Conservation (phyloP, 1,140 invertebrate species). For the Watersipora subatra region DNA sequence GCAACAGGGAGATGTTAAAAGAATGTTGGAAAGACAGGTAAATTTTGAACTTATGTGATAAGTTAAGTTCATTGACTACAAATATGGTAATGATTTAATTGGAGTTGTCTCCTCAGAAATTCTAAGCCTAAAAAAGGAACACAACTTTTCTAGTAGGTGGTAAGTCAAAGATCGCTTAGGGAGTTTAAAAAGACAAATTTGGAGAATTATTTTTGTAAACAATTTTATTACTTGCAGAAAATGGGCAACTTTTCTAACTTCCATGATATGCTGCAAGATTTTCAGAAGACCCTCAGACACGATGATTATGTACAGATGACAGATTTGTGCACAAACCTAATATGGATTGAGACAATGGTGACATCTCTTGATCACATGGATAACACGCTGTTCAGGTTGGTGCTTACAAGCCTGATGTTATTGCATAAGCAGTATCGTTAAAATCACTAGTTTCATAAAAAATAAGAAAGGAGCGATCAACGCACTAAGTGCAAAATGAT, state of each 20-base stretch:
- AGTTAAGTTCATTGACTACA: too few species aligned
- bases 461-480: not conserved
- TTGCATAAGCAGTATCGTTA: not conserved
- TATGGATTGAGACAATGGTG: conserved; percentile 13
- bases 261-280: conserved; percentile 14
- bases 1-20: conserved; percentile 13
- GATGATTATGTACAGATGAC: conserved; percentile 12
- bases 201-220: too few species aligned
- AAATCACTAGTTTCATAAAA: not conserved
- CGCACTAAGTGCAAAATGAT: not conserved
- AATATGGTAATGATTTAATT: too few species aligned
- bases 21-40: conserved; percentile 13
- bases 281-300: conserved; percentile 10
- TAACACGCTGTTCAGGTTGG: conserved; percentile 13
- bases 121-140: too few species aligned
- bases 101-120: too few species aligned
- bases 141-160: too few species aligned
- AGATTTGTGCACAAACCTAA: conserved; percentile 11
- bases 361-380: conserved; percentile 14
- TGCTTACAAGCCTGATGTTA: not conserved
- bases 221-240: too few species aligned
- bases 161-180: too few species aligned
- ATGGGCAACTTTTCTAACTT: conserved; percentile 10
- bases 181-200: too few species aligned
- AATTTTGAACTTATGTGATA: too few species aligned